A percentile compares a stretch with the other conserved stretches of the same genome.
Evolutionary conservation across 2,797 vertebrate species (phyloP).

Genomic region (Sebastes nivosus): DNA sequence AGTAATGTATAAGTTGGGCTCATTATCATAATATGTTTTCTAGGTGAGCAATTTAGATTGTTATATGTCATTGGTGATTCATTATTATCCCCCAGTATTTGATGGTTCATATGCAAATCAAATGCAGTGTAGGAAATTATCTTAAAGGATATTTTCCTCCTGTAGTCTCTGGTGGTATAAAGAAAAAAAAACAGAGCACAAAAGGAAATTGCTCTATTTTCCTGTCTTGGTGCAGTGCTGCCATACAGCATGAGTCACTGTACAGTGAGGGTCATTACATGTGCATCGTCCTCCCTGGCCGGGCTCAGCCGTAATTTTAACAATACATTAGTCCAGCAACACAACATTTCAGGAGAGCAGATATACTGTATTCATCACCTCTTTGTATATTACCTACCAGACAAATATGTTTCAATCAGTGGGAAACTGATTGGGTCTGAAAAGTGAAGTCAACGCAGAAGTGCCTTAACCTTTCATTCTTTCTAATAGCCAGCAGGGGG

Average conservation of each 20-base stretch:
- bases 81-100: conserved; percentile 64
- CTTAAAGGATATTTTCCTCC: conserved; percentile 54
- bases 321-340: conserved; percentile 18
- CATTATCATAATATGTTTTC: conserved; percentile 79
- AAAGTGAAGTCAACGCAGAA: too few relatives aligned
- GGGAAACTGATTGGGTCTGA: too few relatives aligned
- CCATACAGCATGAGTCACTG: conserved; percentile 46
- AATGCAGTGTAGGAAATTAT: conserved; percentile 58
- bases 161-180: conserved; percentile 23
- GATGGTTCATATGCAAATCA: conserved; percentile 77
- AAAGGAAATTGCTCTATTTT: conserved; percentile 58
- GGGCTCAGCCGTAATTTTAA: conserved; percentile 24
- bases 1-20: conserved; percentile 65
- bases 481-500: too few relatives aligned
- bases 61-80: conserved; percentile 74
- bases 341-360: conserved; percentile 3
- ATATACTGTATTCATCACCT: not conserved
- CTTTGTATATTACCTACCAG: not conserved
- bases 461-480: too few relatives aligned
- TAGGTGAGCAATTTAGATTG: conserved; percentile 63
- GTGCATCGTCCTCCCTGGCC: conserved; percentile 24
- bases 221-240: conserved; percentile 40
- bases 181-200: conserved; percentile 28
- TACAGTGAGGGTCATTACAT: conserved; percentile 40
- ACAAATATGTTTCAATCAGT: not conserved